Evolutionary conservation across 1,140 invertebrate genomes (phyloP), one percentile per base, ranked within the genome.

Genomic region (Trachymyrmex cornetzi): DNA sequence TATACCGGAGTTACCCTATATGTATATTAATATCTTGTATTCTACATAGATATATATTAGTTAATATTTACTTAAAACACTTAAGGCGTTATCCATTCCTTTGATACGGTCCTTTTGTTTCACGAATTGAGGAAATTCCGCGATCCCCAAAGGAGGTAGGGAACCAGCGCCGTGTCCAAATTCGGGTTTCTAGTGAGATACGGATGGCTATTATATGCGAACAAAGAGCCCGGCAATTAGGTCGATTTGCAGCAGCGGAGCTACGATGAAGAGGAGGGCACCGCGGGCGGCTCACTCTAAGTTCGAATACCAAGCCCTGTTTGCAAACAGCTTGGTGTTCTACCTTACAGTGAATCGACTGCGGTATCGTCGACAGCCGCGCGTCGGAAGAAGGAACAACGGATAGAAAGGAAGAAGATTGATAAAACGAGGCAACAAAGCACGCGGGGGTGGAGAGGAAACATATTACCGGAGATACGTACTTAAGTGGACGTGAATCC

Each of bases 311-410:
- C 97, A 97, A 97, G 97, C 97, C 96, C 95, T 96, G 96, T 96
- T 95, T 93, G 88, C 91, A 94, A 95, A 95, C 96, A 97, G 97
- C 97, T 97, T 98, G 97, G 97, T 98, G 97, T 98, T 98, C 97
- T 97, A 97, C 97, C 97, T 98, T 97, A 97, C 97, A 97, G 97
- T 98, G 97, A 97, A 96, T 96, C 95, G 96, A 96, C 94, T 95
- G 93, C 92, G 96, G 93, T 92, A 89, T 91, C 94, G 71, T 88
- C 88, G 63, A 89, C 86, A 64, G 34, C 57, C 59, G 44, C 66
- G 61, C n/a, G 34, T 12, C 38, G 12, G 19, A 11, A 11, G 30
- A 38, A 53, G 66, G 44, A 72, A 19, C 16, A 59, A 50, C 7
- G 7, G 57, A 3, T 22, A 55, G 50, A 24, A 64, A 66, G 27